Percentiles rank a stretch among this genome's conserved stretches.
Conservation (phyloP, 2,113 vertebrate species). For the Hystrix cristata region DNA sequence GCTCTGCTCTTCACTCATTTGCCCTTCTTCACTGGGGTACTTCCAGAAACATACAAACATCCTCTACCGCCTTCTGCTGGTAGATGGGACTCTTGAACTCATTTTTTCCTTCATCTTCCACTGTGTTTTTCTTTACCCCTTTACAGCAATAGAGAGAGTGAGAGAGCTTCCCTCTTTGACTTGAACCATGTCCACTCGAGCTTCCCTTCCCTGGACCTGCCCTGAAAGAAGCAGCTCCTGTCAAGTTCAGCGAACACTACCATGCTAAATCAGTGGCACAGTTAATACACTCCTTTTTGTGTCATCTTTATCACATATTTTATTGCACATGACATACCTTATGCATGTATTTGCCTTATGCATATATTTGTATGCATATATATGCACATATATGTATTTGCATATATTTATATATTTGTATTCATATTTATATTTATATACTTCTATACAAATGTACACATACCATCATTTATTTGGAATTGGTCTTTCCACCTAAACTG, state of each 20-base stretch:
- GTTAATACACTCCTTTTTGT: neutral
- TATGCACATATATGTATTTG: neutral
- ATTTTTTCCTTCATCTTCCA: neutral
- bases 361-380: neutral
- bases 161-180: too few species aligned
- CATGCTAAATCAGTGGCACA: neutral
- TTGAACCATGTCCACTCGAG: too few species aligned
- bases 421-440: neutral
- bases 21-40: neutral
- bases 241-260: neutral
- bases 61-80: neutral
- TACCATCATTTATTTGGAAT: neutral
- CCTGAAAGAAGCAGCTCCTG: neutral
- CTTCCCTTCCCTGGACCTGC: neutral
- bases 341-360: neutral
- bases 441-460: neutral
- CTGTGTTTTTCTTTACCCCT: neutral
- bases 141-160: neutral
- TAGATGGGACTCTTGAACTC: neutral
- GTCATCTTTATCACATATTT: neutral
- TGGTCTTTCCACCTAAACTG: neutral
- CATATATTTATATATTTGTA: neutral
- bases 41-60: neutral
- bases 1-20: neutral
- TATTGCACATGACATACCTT: neutral